Conservation (phyloP, 2,113 vertebrate species). For the Nothobranchius kuhntae region DNA sequence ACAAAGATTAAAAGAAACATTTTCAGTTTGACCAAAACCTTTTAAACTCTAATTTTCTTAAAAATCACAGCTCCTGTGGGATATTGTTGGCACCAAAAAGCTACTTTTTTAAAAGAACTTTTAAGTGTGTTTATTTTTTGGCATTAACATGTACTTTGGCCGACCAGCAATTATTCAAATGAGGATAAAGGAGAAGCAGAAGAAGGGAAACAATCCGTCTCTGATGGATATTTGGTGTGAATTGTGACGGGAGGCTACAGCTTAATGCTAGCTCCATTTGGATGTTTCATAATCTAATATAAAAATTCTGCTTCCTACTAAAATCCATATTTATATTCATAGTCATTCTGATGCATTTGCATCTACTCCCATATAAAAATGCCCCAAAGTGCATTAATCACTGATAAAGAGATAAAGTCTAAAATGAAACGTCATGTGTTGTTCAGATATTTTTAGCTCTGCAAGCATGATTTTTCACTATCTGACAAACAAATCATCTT, state of each 20-base stretch:
- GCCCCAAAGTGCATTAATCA: not conserved
- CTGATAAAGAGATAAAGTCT: not conserved
- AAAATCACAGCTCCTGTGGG: too few relatives aligned
- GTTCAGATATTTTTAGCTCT: not conserved
- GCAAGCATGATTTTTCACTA: not conserved
- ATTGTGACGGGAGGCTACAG: not conserved
- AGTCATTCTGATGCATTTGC: not conserved
- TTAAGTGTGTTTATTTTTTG: too few relatives aligned
- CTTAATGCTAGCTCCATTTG: too few relatives aligned
- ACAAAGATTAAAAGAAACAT: too few relatives aligned
- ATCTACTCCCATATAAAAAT: not conserved
- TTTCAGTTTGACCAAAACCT: too few relatives aligned
- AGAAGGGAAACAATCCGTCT: not conserved
- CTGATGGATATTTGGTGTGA: not conserved
- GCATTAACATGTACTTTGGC: not conserved
- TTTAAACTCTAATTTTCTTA: too few relatives aligned
- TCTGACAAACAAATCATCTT: not conserved
- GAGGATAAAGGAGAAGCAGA: not conserved
- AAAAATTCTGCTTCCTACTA: not conserved
- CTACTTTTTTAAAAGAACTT: too few relatives aligned
- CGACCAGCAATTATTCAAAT: constrained; percentile 1
- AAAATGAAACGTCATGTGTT: too few relatives aligned
- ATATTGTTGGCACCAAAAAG: too few relatives aligned
- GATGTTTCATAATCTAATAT: too few relatives aligned
- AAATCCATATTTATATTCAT: not conserved